Conservation (phyloP, 2,888 invertebrate genomes). For the Anoplius nigerrimus region DNA sequence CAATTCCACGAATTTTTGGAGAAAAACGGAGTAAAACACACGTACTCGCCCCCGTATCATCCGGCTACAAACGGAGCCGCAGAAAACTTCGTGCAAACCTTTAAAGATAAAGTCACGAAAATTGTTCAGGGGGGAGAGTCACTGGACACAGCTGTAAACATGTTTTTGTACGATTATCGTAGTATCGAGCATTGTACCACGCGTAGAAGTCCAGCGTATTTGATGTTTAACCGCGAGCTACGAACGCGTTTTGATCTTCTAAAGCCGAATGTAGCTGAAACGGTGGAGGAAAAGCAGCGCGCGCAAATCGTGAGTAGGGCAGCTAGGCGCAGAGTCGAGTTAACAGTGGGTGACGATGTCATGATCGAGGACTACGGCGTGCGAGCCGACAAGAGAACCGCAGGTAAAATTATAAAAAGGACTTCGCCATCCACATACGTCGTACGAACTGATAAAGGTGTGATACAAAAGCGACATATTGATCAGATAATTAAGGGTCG, state of each 20-base stretch:
- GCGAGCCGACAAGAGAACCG: constrained; percentile 20
- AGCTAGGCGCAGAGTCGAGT: constrained; percentile 8
- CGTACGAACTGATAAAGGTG: constrained; percentile 14
- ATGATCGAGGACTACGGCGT: constrained; percentile 28
- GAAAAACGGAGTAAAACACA: constrained; percentile 17
- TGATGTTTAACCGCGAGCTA: constrained; percentile 40
- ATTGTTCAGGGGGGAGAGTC: constrained; percentile 40
- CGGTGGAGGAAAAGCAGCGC: constrained; percentile 27
- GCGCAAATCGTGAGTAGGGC: constrained; percentile 17
- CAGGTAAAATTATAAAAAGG: constrained; percentile 26
- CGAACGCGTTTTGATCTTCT: constrained; percentile 41
- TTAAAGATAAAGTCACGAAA: constrained; percentile 40
- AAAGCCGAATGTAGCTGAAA: constrained; percentile 22
- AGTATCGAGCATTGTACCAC: constrained; percentile 36
- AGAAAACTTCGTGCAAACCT: constrained; percentile 37
- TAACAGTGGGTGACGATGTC: constrained; percentile 28
- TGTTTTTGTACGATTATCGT: constrained; percentile 44
- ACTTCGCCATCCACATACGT: constrained; percentile 30
- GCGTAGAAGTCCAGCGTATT: constrained; percentile 31
- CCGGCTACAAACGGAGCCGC: too few relatives aligned
- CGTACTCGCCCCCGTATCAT: constrained; percentile 32
- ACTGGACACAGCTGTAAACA: constrained; percentile 30
- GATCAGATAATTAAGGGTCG: constrained; percentile 24
- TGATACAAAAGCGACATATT: constrained; percentile 28
- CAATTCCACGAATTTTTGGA: constrained; percentile 38